Evolutionary conservation across 2,797 vertebrate species (phyloP).

Genomic region (Takifugu rubripes): DNA sequence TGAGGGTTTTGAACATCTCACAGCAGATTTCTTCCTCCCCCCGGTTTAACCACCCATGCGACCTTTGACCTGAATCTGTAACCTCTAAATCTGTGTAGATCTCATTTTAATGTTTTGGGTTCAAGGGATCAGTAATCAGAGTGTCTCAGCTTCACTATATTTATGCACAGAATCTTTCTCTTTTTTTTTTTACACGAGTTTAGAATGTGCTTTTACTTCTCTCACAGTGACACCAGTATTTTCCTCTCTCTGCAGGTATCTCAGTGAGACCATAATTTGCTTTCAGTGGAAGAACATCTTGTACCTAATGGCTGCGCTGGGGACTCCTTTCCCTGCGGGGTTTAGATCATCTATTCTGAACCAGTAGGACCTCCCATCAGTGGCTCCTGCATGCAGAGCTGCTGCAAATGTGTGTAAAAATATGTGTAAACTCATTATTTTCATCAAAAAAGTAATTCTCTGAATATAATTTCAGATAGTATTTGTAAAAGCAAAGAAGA

Average conservation of each 20-base stretch:
- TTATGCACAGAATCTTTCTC: too few species aligned
- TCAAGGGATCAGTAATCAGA: slow-evolving; percentile 64
- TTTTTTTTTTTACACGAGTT: too few species aligned
- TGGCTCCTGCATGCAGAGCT: too few species aligned
- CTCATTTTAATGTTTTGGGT: slow-evolving; percentile 48
- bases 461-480: too few species aligned
- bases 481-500: too few species aligned
- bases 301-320: neutral
- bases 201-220: too few species aligned
- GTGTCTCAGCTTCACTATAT: neutral
- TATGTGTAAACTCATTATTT: too few species aligned
- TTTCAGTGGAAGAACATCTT: neutral
- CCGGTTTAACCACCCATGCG: slow-evolving; percentile 21
- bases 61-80: slow-evolving; percentile 50
- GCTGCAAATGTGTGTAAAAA: neutral
- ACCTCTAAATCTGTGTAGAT: slow-evolving; percentile 50
- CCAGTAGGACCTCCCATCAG: neutral
- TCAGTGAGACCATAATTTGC: too few species aligned
- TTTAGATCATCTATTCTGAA: neutral
- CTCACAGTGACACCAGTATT: too few species aligned
- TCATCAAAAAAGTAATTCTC: too few species aligned
- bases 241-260: too few species aligned
- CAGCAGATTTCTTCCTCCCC: slow-evolving; percentile 46
- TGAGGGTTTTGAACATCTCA: slow-evolving; percentile 60
- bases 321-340: neutral